phyloP scores from a whole-genome alignment of 1,140 invertebrate genomes.

The Drosophila guanche region DNA sequence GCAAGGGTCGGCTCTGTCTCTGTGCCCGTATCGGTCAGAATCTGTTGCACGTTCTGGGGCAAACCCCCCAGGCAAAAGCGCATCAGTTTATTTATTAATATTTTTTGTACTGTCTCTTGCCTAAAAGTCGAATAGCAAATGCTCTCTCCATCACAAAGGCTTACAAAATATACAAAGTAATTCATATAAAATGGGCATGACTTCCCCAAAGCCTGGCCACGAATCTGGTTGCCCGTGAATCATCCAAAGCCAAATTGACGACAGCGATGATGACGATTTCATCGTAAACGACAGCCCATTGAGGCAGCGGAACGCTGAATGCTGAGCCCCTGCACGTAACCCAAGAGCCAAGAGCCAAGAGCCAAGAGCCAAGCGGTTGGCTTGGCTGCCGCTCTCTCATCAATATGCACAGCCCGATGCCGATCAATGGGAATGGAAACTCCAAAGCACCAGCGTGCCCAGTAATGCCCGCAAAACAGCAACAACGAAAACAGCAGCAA shows the following conservation, averaged over 20 bases:
- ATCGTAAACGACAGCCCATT: not conserved
- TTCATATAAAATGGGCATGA: no score
- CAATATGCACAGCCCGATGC: conserved; percentile 47
- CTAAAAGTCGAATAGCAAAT: not conserved
- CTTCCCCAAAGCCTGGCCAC: no score
- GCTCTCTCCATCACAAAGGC: not conserved
- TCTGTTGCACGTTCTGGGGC: conserved; percentile 56
- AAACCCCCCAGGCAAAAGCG: conserved; percentile 33
- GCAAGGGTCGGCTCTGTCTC: no score
- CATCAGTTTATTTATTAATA: conserved; percentile 4
- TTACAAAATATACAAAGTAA: no score
- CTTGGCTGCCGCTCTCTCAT: conserved; percentile 26
- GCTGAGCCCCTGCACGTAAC: conserved; percentile 59
- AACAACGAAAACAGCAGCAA: not conserved
- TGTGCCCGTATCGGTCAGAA: conserved; percentile 23
- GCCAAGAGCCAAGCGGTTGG: no score
- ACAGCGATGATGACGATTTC: conserved; percentile 26
- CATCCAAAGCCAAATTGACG: conserved; percentile 10
- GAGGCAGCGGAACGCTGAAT: conserved; percentile 9
- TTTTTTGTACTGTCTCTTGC: no score
- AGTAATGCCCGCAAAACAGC: not conserved
- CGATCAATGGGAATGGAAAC: conserved; percentile 50
- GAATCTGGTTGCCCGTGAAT: conserved; percentile 33
- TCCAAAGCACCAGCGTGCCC: conserved; percentile 25
- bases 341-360: conserved; percentile 21